Evolutionary conservation across 2,888 invertebrate genomes (phyloP).

Genomic region (Brachylomia viminalis): DNA sequence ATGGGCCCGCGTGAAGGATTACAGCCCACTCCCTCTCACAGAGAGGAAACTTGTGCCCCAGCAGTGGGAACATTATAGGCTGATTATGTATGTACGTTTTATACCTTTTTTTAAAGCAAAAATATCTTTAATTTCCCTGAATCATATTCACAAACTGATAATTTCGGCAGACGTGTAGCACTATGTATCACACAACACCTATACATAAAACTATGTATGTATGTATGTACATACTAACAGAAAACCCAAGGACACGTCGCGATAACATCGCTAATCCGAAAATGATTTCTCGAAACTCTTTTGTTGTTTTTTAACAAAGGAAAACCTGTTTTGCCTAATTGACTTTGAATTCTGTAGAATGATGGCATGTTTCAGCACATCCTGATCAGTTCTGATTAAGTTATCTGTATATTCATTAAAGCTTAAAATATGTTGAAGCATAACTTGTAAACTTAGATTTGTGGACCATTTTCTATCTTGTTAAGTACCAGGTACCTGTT

Average conservation of each 20-base stretch:
- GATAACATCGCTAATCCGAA: conserved; percentile 51
- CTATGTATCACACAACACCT: background rate
- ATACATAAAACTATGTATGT: background rate
- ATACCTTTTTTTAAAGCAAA: too few relatives aligned
- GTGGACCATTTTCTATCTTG: too few relatives aligned
- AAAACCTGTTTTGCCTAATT: conserved; percentile 31
- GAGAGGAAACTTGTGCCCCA: too few relatives aligned
- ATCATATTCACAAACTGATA: background rate
- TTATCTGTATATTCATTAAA: background rate
- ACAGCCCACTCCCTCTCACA: too few relatives aligned
- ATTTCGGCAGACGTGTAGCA: background rate
- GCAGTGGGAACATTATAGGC: background rate
- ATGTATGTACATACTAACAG: background rate
- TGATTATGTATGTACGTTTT: too few relatives aligned
- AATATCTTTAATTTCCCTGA: background rate
- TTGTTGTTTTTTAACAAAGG: conserved; percentile 46
- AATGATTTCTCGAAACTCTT: conserved; percentile 54
- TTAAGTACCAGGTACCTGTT: too few relatives aligned
- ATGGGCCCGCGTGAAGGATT: too few relatives aligned
- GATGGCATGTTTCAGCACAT: background rate
- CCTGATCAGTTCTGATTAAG: background rate
- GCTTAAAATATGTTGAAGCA: too few relatives aligned
- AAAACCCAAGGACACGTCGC: conserved; percentile 46
- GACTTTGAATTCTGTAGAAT: conserved; percentile 3
- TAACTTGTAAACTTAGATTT: too few relatives aligned